These are phyloP conservation scores for Standfussiana lucernea DNA, from an alignment of 2,888 invertebrate genomes.

Conservation along the genomic window DNA sequence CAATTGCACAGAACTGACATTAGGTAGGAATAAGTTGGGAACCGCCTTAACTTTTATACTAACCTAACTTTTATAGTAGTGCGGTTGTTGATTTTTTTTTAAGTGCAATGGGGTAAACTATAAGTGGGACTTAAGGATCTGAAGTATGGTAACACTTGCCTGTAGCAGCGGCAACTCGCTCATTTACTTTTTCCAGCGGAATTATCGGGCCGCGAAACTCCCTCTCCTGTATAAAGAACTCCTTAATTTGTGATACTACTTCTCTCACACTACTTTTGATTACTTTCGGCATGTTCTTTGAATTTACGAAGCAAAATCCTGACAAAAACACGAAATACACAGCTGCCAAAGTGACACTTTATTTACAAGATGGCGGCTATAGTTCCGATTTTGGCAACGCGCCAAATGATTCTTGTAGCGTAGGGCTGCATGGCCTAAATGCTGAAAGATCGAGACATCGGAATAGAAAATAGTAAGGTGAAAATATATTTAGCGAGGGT, in stretches of 20 bases:
- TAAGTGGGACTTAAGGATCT: neutral
- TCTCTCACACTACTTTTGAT: conserved; percentile 25
- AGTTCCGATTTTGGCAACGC: neutral
- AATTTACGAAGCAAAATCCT: neutral
- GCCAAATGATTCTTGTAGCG: conserved; percentile 4
- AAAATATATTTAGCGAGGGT: neutral
- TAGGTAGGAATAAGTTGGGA: neutral
- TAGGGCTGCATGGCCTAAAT: neutral
- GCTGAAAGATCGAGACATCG: neutral
- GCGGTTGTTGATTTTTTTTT: neutral
- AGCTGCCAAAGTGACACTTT: conserved; percentile 9
- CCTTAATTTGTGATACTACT: conserved; percentile 22
- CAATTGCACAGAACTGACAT: neutral
- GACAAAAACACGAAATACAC: neutral
- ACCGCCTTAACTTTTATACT: neutral
- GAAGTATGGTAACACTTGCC: conserved; percentile 18
- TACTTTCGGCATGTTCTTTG: conserved; percentile 24
- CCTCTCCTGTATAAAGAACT: conserved; percentile 21
- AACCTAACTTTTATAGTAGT: neutral
- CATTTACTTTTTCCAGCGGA: conserved; percentile 21
- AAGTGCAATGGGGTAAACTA: neutral
- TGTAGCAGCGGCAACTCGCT: conserved; percentile 31
- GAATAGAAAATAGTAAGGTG: neutral
- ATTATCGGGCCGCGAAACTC: conserved; percentile 13
- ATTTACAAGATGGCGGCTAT: neutral